A percentile compares a stretch with the other conserved stretches of the same genome.
These are phyloP conservation scores for Boloria euphrosyne DNA, from an alignment of 2,888 invertebrate species.

Conservation along the genomic window DNA sequence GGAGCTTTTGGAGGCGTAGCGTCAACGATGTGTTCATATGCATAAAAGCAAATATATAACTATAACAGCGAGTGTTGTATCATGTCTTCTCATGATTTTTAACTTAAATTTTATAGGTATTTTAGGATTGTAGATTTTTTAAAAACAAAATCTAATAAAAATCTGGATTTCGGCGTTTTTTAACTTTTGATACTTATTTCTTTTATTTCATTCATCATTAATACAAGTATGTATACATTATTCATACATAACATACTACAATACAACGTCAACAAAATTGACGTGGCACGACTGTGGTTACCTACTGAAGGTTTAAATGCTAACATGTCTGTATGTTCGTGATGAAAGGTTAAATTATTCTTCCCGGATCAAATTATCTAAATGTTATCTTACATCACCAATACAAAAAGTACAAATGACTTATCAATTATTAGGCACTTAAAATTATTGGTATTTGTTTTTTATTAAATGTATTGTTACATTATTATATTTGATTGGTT, in stretches of 20 bases:
- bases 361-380: slow-evolving; percentile 21
- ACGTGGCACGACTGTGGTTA: slow-evolving; percentile 17
- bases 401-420: slow-evolving; percentile 15
- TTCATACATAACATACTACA: neutral
- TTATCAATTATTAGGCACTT: slow-evolving; percentile 19
- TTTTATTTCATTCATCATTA: no score
- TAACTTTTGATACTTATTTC: no score
- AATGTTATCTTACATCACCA: slow-evolving; percentile 22
- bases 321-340: slow-evolving; percentile 9
- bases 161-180: no score
- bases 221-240: neutral
- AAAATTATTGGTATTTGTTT: slow-evolving; percentile 12
- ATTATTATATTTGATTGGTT: neutral
- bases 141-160: no score
- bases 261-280: neutral
- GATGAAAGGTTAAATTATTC: slow-evolving; percentile 13
- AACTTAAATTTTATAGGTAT: no score
- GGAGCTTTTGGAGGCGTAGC: slow-evolving; percentile 19
- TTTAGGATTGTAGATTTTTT: no score
- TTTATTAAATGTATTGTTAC: slow-evolving; percentile 12
- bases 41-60: neutral
- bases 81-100: neutral
- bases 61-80: neutral
- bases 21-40: neutral
- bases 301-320: slow-evolving; percentile 7